These are phyloP conservation scores for Tarsius wallacei DNA, from an alignment of 2,797 vertebrate genomes.

Conservation along the genomic window DNA sequence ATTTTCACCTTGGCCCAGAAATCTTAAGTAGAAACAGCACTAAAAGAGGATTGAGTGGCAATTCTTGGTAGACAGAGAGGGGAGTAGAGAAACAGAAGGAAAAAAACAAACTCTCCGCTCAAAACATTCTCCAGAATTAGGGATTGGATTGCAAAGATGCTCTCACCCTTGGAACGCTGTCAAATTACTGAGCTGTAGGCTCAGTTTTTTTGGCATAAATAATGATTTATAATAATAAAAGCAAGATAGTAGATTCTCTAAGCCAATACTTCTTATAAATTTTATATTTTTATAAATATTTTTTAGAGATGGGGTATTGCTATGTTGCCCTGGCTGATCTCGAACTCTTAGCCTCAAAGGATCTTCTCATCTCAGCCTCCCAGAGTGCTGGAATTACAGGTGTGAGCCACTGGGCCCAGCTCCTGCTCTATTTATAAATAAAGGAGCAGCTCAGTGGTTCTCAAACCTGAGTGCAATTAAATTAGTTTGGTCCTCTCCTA, in stretches of 20 bases:
- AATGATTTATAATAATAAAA: constrained; percentile 40
- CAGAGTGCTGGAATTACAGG: too few relatives aligned
- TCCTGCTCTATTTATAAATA: background rate
- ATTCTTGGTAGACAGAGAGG: background rate
- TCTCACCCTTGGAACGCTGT: background rate
- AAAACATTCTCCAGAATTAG: background rate
- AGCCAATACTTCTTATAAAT: too few relatives aligned
- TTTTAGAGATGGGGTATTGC: too few relatives aligned
- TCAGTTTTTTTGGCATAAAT: background rate
- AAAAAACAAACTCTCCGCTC: background rate
- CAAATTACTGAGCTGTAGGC: background rate
- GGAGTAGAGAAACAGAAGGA: background rate
- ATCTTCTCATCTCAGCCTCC: too few relatives aligned
- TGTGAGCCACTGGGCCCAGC: too few relatives aligned
- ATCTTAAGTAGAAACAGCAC: constrained; percentile 28
- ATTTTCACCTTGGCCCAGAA: constrained; percentile 68
- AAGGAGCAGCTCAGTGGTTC: background rate
- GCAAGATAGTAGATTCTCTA: background rate
- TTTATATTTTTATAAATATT: too few relatives aligned
- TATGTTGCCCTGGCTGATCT: too few relatives aligned
- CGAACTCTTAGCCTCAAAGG: too few relatives aligned
- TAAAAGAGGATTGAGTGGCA: background rate
- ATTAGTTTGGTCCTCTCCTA: background rate
- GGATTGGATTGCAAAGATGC: background rate
- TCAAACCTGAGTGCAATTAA: background rate